Percentiles rank a stretch among this genome's conserved stretches.
Evolutionary conservation across 1,140 invertebrate species (phyloP).

Genomic region (Zaprionus inermis): DNA sequence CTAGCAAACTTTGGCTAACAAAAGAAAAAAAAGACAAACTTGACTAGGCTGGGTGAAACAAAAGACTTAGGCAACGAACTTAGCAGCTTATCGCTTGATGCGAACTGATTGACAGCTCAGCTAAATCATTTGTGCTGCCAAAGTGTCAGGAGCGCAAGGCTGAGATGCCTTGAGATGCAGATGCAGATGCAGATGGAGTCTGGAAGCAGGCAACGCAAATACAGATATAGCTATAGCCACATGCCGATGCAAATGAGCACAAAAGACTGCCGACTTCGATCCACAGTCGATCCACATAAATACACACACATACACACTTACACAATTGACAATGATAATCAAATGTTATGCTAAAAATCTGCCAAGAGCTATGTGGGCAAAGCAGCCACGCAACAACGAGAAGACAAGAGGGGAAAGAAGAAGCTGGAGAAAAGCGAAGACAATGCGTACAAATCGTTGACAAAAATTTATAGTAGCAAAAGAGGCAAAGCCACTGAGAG

Average conservation of each 20-base stretch:
- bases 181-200: constrained; percentile 2
- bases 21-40: constrained; percentile 47
- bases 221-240: not conserved
- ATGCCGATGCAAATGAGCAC: constrained; percentile 33
- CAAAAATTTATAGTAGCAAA: constrained; percentile 83
- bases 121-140: constrained; percentile 77
- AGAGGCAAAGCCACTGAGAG: constrained; percentile 19
- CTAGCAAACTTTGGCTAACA: constrained; percentile 37
- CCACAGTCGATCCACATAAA: constrained; percentile 53
- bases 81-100: constrained; percentile 36
- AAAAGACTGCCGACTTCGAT: constrained; percentile 61
- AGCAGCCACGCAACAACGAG: constrained; percentile 20
- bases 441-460: constrained; percentile 84
- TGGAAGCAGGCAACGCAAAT: not conserved
- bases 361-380: constrained; percentile 32
- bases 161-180: constrained; percentile 25
- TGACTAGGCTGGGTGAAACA: constrained; percentile 24
- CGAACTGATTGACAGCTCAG: constrained; percentile 74
- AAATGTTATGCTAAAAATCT: constrained; percentile 81
- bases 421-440: constrained; percentile 39
- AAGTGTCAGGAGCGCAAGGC: constrained; percentile 24
- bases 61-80: constrained; percentile 60
- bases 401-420: constrained; percentile 3
- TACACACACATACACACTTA: constrained; percentile 49
- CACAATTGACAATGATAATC: constrained; percentile 74